Evolutionary conservation across 2,888 invertebrate genomes (phyloP), one percentile per base, ranked within the genome.

Genomic region (Onchidella celtica): DNA sequence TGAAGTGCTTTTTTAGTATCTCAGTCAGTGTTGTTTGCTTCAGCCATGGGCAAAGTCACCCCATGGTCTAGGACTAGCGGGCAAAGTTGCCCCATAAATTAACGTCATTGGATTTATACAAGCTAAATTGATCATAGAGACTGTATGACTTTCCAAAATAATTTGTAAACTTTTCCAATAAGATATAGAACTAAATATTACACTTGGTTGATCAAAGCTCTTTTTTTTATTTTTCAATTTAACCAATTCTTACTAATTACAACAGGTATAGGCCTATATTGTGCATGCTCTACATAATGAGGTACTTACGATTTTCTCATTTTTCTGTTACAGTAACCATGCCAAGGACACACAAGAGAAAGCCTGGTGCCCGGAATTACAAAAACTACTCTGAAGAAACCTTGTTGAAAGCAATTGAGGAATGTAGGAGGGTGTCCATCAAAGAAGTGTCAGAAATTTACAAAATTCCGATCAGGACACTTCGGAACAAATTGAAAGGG

Each of bases 401-500:
- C 3, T n/a, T 61, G n/a, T 63, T 61, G n/a, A 61, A 61, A 38
- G 61, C 75, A 17, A n/a, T n/a, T 3, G 29, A 75, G 34, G 38
- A 32, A 21, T 63, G 75, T 38, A 63, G 36, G 3, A 29, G 27
- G 63, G 40, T 6, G 32, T 47, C 55, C 21, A 27, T 65, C 2
- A 24, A n/a, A 11, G 17, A 34, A 11, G 66, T 66, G 2, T 3
- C 59, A 24, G 38, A 65, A 36, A 47, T 0, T 1, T 36, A 55
- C 24, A 36, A 40, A 29, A 79, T 79, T 36, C 65, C 79, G 2
- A 27, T 34, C 11, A 27, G 79, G 3, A 73, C 79, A 9, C 65
- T 74, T 27, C 27, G 40, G 34, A 79, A 79, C 57, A 61, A 73
- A 47, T n/a, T 73, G 21, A 40, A 73, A 21, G 70, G 70, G 11